These are phyloP conservation scores for Grantiella picta DNA, from an alignment of 2,113 vertebrate genomes.

Conservation along the genomic window DNA sequence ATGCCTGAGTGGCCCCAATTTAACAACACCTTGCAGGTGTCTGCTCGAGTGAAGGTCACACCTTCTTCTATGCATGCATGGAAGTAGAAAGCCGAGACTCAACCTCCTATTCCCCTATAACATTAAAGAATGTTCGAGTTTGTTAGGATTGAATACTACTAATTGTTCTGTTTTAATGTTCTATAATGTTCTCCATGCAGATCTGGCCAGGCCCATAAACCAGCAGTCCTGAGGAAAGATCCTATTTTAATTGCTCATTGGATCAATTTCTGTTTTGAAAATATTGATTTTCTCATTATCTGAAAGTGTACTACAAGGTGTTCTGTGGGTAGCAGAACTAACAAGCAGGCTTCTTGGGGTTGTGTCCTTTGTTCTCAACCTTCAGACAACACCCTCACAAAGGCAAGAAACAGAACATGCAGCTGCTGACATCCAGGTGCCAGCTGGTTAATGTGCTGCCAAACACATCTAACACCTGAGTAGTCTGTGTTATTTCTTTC, in stretches of 20 bases:
- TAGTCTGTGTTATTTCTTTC: background rate
- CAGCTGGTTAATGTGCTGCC: background rate
- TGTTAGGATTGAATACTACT: background rate
- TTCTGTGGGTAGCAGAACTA: background rate
- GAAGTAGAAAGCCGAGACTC: background rate
- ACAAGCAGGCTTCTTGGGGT: background rate
- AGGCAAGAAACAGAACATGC: background rate
- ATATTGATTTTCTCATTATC: background rate
- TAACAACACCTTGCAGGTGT: background rate
- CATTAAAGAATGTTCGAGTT: background rate
- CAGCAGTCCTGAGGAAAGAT: background rate
- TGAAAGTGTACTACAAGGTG: background rate
- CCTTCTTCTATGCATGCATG: background rate
- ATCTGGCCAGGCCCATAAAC: background rate
- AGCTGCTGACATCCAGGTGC: background rate
- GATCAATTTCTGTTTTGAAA: background rate
- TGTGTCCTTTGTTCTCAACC: background rate
- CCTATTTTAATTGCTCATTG: background rate
- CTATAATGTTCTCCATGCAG: background rate
- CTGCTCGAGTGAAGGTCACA: background rate
- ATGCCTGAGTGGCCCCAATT: background rate
- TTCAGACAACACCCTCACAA: background rate
- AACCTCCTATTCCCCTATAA: background rate
- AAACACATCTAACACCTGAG: background rate
- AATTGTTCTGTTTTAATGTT: background rate